These are phyloP conservation scores for Nicator chloris DNA, from an alignment of 2,113 vertebrate genomes.

Conservation along the genomic window DNA sequence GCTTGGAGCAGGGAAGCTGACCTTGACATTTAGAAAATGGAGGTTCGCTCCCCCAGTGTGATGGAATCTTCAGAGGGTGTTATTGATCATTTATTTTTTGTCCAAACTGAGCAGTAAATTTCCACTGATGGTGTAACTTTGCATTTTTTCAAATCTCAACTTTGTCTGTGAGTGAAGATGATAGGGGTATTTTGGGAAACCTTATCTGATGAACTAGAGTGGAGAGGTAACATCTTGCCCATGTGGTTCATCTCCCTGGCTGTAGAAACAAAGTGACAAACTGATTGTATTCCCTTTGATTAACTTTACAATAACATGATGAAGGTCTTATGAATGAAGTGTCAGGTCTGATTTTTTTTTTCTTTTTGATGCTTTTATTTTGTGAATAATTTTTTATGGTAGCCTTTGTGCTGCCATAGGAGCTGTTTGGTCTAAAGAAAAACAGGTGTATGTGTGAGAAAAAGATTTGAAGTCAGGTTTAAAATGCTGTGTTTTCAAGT, in stretches of 20 bases:
- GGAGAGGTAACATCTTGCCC: background rate
- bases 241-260: background rate
- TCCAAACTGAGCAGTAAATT: background rate
- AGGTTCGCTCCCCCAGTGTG: background rate
- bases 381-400: background rate
- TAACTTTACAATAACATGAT: background rate
- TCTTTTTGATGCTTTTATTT: slow-evolving; percentile 1
- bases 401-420: background rate
- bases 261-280: background rate
- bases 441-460: background rate
- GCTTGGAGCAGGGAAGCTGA: background rate
- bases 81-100: background rate
- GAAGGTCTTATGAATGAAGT: background rate
- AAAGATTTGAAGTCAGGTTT: background rate
- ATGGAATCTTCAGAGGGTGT: background rate
- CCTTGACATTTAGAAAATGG: background rate
- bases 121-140: background rate
- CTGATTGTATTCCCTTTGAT: background rate
- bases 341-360: background rate
- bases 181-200: background rate
- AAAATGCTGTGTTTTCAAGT: slow-evolving; percentile 17
- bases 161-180: background rate
- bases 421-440: background rate
- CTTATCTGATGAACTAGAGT: background rate
- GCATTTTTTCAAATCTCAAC: background rate